These are phyloP conservation scores for Liopterus haemorrhoidalis DNA, from an alignment of 2,888 invertebrate species.

Conservation along the genomic window DNA sequence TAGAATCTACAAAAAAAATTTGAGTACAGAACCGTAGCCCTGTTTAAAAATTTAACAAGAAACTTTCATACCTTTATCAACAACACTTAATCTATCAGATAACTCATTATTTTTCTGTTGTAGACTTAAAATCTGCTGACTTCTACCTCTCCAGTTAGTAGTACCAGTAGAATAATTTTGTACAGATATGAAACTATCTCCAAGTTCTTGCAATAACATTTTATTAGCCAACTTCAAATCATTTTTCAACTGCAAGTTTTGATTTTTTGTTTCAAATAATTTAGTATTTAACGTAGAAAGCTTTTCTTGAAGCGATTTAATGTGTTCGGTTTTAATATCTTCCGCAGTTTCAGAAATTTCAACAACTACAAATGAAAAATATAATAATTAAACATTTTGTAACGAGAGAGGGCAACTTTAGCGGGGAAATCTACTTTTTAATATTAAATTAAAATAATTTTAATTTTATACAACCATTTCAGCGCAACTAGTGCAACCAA, in stretches of 20 bases:
- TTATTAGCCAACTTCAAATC: conserved; percentile 68
- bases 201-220: conserved; percentile 68
- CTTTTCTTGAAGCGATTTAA: conserved; percentile 59
- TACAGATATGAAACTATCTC: conserved; percentile 62
- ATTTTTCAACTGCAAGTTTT: conserved; percentile 61
- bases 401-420: too few relatives aligned
- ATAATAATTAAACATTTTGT: too few relatives aligned
- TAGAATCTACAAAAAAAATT: conserved; percentile 32
- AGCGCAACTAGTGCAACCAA: too few relatives aligned
- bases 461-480: too few relatives aligned
- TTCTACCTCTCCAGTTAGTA: conserved; percentile 69
- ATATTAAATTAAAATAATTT: too few relatives aligned
- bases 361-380: too few relatives aligned
- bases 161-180: conserved; percentile 54
- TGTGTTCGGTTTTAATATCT: too few relatives aligned
- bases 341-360: too few relatives aligned
- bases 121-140: conserved; percentile 65
- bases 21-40: not conserved
- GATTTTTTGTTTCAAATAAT: conserved; percentile 63
- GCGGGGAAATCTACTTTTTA: too few relatives aligned
- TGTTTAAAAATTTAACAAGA: not conserved
- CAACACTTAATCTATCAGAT: conserved; percentile 52
- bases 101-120: conserved; percentile 64
- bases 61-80: conserved; percentile 33
- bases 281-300: conserved; percentile 55